Base-by-base conservation (phyloP, 37 sponge, comb jelly and placozoan genomes). In the Haliclona indistincta region DNA sequence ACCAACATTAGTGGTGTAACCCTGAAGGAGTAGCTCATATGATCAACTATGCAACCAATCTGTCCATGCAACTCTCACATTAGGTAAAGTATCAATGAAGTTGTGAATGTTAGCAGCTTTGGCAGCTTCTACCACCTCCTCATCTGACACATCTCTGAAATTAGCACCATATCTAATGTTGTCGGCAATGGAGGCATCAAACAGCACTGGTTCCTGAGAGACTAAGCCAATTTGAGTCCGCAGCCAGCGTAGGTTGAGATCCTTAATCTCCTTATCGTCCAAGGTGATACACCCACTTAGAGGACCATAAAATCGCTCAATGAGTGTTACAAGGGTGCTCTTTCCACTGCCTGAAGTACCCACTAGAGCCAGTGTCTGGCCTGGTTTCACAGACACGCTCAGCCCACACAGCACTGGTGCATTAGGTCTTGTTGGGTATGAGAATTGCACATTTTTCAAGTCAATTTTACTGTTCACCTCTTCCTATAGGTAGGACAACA, bases 261-360 rank as follows among this genome's bases (percentile, higher is more conserved):
- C 54, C 35, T 58, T 64, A 13, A 87, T 73, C 45, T 87, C 85
- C 37, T 62, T 39, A 0, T 62, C 81, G 43, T 84, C 88, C 43
- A 79, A 17, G 20, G 11, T 56, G 47, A 84, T 67, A 29, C 22
- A 26, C 3, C 89, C 89, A 1, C 26, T 65, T 17, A 43, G 37
- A 42, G 76, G 70, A 36, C 85, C 86, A 51, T 93, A 93, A 76
- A 93, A 93, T 37, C 94, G 63, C 68, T 93, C 86, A 17, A 89
- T 39, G 19, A 93, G 86, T n/a, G 90, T 81, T 34, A 93, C 86
- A 20, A 83, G 44, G 20, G 94, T 93, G 75, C 89, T 89, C 79
- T 93, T 93, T 17, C 94, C 94, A 85, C 94, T 86, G 34, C 94
- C 94, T 79, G 86, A 85, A 51, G 86, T 75, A 4, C 94, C 94